Evolutionary conservation across 2,888 invertebrate species (phyloP).

Genomic region (Poecilobothrus nobilitatus): DNA sequence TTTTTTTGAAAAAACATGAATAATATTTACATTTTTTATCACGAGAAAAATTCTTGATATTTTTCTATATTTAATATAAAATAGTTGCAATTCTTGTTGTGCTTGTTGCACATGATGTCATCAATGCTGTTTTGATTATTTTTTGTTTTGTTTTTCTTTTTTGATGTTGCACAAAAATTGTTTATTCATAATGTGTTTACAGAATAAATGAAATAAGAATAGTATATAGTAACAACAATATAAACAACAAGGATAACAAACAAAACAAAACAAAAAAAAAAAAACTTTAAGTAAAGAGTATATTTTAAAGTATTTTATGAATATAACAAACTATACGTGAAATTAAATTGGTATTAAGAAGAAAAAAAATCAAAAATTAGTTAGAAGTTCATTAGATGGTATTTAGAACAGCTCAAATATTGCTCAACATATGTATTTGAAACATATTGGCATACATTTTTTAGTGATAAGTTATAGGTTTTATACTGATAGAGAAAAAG

Average conservation of each 20-base stretch:
- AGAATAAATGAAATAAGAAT: not conserved
- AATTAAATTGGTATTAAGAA: too few species aligned
- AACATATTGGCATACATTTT: too few species aligned
- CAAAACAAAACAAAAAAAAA: too few species aligned
- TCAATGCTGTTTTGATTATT: too few species aligned
- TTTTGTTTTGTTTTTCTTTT: not conserved
- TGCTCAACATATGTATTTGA: too few species aligned
- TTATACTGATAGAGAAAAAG: too few species aligned
- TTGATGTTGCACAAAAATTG: not conserved
- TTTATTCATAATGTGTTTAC: conserved; percentile 3
- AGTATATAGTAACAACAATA: not conserved
- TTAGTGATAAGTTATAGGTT: too few species aligned
- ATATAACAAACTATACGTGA: not conserved
- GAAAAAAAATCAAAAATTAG: too few species aligned
- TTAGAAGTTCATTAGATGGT: too few species aligned
- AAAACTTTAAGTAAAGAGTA: not conserved
- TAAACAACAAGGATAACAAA: too few species aligned
- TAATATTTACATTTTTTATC: conserved; percentile 6
- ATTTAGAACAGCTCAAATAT: too few species aligned
- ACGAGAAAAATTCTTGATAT: not conserved
- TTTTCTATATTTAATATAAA: not conserved
- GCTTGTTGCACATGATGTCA: not conserved
- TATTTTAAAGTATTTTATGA: not conserved
- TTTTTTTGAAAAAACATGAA: not conserved
- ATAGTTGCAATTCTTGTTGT: not conserved